These are phyloP conservation scores for Oreamnos americanus DNA, from an alignment of 2,113 vertebrate genomes.

Conservation along the genomic window DNA sequence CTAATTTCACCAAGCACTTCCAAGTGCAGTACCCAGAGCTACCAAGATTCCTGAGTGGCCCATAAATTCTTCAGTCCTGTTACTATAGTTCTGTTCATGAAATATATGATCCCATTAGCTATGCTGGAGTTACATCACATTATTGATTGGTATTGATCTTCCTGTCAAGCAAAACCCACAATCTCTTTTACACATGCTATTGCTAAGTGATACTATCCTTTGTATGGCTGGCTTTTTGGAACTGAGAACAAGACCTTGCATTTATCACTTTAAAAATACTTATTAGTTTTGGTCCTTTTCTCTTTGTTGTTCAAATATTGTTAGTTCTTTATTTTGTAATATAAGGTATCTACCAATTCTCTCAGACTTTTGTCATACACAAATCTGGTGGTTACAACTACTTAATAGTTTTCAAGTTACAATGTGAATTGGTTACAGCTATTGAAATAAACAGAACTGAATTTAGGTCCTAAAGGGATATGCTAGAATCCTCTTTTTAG, in stretches of 20 bases:
- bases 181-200: neutral
- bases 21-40: neutral
- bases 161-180: neutral
- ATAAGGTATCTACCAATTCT: neutral
- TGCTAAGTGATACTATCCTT: neutral
- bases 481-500: neutral
- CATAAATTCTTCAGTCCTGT: neutral
- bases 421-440: neutral
- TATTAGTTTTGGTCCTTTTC: neutral
- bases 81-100: neutral
- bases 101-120: neutral
- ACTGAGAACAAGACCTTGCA: neutral
- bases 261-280: neutral
- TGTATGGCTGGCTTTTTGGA: neutral
- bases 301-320: neutral
- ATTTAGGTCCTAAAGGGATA: neutral
- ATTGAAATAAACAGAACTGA: neutral
- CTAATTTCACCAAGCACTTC: neutral
- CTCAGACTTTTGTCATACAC: neutral
- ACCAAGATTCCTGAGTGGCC: neutral
- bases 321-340: neutral
- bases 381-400: neutral
- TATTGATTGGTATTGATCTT: conserved; percentile 19
- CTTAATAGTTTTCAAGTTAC: neutral
- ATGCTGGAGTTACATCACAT: neutral